Conservation (phyloP, 1,140 invertebrate species). For the Aphelinus certus region DNA sequence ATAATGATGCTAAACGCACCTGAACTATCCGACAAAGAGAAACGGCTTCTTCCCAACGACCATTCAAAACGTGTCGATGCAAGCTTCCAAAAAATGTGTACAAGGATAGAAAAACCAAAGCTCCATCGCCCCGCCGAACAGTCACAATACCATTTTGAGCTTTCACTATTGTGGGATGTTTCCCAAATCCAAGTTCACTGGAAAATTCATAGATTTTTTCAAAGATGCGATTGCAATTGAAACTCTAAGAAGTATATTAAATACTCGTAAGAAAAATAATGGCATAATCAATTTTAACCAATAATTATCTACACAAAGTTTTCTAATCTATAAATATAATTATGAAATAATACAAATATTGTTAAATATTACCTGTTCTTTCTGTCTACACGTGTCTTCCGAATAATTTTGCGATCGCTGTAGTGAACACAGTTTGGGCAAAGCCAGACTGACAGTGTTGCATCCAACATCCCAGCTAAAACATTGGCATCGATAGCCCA, state of each 20-base stretch:
- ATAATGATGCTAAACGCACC: constrained; percentile 62
- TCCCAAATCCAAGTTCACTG: constrained; percentile 85
- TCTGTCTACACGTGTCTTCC: constrained; percentile 72
- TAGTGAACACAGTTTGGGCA: constrained; percentile 73
- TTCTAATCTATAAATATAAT: neutral
- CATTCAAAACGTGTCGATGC: constrained; percentile 71
- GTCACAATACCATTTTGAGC: constrained; percentile 84
- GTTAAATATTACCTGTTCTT: constrained; percentile 68
- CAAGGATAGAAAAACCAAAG: constrained; percentile 71
- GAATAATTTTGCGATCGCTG: constrained; percentile 78
- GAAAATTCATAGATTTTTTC: constrained; percentile 27
- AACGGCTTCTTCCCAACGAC: constrained; percentile 80
- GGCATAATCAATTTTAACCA: neutral
- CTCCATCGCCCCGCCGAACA: constrained; percentile 77
- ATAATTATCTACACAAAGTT: neutral
- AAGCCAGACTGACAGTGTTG: constrained; percentile 85
- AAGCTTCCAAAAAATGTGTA: constrained; percentile 76
- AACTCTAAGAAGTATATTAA: neutral
- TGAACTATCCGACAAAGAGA: constrained; percentile 81
- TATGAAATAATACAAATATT: neutral
- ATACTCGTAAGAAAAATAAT: constrained; percentile 4
- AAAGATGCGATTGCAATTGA: too few species aligned
- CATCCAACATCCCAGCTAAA: constrained; percentile 84
- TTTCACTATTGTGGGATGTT: constrained; percentile 78
- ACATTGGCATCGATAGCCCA: constrained; percentile 89